These are phyloP conservation scores for Automeris io DNA, from an alignment of 2,888 invertebrate species.

Conservation along the genomic window DNA sequence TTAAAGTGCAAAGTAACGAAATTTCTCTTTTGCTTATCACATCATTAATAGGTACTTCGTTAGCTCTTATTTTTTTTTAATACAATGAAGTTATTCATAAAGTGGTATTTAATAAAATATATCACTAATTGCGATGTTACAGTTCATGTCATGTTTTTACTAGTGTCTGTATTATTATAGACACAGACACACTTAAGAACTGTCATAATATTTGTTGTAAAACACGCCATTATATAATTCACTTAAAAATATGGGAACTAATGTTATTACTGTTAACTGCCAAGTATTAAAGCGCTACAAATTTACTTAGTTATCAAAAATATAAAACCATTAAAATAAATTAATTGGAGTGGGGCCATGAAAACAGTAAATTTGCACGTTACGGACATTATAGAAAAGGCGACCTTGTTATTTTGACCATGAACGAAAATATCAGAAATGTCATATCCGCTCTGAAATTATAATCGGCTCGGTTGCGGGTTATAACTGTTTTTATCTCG, in stretches of 20 bases:
- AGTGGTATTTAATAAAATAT: too few species aligned
- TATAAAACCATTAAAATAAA: neutral
- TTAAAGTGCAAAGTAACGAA: too few species aligned
- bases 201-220: too few species aligned
- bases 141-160: neutral
- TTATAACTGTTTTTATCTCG: neutral
- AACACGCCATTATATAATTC: too few species aligned
- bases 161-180: too few species aligned
- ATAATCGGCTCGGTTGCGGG: conserved; percentile 11
- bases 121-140: too few species aligned
- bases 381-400: neutral
- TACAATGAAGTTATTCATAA: neutral
- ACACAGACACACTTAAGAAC: too few species aligned
- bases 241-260: too few species aligned
- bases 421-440: conserved; percentile 26
- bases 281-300: too few species aligned
- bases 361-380: neutral
- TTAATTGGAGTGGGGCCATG: neutral
- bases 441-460: conserved; percentile 25
- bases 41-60: neutral
- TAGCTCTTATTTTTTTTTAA: neutral
- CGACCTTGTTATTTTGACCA: conserved; percentile 17
- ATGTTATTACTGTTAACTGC: too few species aligned
- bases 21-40: neutral
- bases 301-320: too few species aligned